A percentile compares a stretch with the other conserved stretches of the same genome.
phyloP scores from a whole-genome alignment of 35 echinoderm and acorn worm species.

The Strongylocentrotus purpuratus region DNA sequence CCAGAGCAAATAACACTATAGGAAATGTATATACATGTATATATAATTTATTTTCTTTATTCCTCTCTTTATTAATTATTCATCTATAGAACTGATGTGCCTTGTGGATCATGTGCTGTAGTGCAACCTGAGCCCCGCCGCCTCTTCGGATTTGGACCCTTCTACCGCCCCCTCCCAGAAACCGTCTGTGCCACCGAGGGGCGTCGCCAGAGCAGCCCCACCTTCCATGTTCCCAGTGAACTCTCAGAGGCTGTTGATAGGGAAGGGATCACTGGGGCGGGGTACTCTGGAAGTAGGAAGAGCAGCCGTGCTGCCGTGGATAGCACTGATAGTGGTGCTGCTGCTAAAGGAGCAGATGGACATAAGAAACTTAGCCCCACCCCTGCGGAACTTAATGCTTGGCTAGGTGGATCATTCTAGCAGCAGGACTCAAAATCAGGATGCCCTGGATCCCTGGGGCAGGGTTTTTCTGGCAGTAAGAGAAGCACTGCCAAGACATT shows the following conservation, averaged over 20 bases:
- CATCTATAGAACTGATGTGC: not conserved
- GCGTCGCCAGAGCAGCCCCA: not conserved
- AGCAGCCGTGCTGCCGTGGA: not conserved
- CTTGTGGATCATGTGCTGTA: not conserved
- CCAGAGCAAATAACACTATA: too few species aligned
- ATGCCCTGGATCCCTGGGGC: not conserved
- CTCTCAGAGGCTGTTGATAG: not conserved
- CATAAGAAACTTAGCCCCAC: not conserved
- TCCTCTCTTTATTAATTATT: not conserved
- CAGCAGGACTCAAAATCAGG: not conserved
- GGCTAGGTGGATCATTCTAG: constrained; percentile 23
- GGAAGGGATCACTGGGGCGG: not conserved
- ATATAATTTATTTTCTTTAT: not conserved
- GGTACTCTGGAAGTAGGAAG: not conserved
- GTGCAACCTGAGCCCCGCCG: constrained; percentile 72
- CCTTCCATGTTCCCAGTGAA: not conserved
- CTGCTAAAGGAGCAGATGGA: not conserved
- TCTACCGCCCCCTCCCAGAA: constrained; percentile 72
- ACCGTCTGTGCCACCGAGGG: not conserved
- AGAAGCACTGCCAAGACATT: too few species aligned
- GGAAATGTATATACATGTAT: too few species aligned
- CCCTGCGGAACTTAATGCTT: constrained; percentile 25
- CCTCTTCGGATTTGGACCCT: constrained; percentile 77
- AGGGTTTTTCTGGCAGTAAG: not conserved
- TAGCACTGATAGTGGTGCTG: not conserved